Evolutionary conservation across 2,888 invertebrate genomes (phyloP).

Genomic region (Melinopterus prodromus): DNA sequence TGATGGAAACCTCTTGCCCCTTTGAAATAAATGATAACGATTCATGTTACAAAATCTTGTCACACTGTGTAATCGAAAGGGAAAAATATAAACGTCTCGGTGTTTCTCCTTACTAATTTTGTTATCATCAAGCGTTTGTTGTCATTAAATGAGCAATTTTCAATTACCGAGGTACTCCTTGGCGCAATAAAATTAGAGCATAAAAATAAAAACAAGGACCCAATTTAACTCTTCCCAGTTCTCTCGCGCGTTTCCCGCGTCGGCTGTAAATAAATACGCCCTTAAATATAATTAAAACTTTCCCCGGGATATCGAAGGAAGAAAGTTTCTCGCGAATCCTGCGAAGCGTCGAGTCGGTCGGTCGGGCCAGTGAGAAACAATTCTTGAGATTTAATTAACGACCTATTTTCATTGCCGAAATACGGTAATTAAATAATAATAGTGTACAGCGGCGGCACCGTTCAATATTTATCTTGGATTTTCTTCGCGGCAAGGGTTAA

Average conservation of each 20-base stretch:
- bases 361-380: not conserved
- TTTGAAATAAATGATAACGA: too few relatives aligned
- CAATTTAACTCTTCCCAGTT: not conserved
- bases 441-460: constrained; percentile 40
- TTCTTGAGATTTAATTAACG: constrained; percentile 54
- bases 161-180: not conserved
- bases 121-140: too few relatives aligned
- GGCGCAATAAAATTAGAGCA: not conserved
- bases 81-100: too few relatives aligned
- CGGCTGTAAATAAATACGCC: not conserved
- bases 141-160: not conserved
- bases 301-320: not conserved
- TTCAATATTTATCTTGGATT: constrained; percentile 37
- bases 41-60: too few relatives aligned
- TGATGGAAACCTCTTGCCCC: too few relatives aligned
- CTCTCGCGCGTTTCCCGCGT: not conserved
- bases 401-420: constrained; percentile 54
- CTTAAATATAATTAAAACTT: not conserved
- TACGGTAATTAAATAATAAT: constrained; percentile 60
- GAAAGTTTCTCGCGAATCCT: constrained; percentile 6
- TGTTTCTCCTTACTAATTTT: too few relatives aligned
- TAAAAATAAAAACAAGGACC: not conserved
- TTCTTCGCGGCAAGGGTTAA: constrained; percentile 15
- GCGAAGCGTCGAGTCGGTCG: not conserved
- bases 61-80: too few relatives aligned